phyloP scores from a whole-genome alignment of 2,888 invertebrate species.

The Oegoconia quadripuncta region DNA sequence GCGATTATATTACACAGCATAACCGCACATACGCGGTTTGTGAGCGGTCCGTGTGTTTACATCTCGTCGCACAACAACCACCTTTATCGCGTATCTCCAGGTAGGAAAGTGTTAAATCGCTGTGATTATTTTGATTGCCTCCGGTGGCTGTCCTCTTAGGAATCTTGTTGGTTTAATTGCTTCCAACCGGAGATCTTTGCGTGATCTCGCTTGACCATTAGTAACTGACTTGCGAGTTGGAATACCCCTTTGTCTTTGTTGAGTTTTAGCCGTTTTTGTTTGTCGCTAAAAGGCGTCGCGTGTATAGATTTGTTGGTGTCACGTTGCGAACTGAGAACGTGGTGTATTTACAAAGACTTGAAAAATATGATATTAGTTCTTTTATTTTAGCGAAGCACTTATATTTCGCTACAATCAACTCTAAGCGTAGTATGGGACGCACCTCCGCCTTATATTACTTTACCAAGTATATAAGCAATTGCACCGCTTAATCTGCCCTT shows the following conservation, averaged over 20 bases:
- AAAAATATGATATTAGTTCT: too few relatives aligned
- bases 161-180: slow-evolving; percentile 65
- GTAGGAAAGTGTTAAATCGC: slow-evolving; percentile 71
- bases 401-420: too few relatives aligned
- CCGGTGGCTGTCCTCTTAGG: slow-evolving; percentile 51
- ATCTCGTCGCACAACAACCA: background rate
- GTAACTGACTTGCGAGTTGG: slow-evolving; percentile 54
- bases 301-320: slow-evolving; percentile 41
- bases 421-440: too few relatives aligned
- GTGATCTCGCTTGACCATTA: slow-evolving; percentile 48
- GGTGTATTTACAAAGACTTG: background rate
- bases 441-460: too few relatives aligned
- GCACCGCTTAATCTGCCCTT: too few relatives aligned
- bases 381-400: too few relatives aligned
- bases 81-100: slow-evolving; percentile 51
- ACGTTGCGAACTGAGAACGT: slow-evolving; percentile 8
- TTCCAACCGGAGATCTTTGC: slow-evolving; percentile 37
- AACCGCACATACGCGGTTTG: too few relatives aligned
- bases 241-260: slow-evolving; percentile 52
- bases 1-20: too few relatives aligned
- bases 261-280: slow-evolving; percentile 26
- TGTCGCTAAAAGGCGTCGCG: slow-evolving; percentile 38
- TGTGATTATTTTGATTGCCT: slow-evolving; percentile 61
- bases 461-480: too few relatives aligned
- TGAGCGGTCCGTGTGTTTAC: slow-evolving; percentile 14